Conservation (phyloP, 1,140 invertebrate species). For the Lordiphosa stackelbergi region DNA sequence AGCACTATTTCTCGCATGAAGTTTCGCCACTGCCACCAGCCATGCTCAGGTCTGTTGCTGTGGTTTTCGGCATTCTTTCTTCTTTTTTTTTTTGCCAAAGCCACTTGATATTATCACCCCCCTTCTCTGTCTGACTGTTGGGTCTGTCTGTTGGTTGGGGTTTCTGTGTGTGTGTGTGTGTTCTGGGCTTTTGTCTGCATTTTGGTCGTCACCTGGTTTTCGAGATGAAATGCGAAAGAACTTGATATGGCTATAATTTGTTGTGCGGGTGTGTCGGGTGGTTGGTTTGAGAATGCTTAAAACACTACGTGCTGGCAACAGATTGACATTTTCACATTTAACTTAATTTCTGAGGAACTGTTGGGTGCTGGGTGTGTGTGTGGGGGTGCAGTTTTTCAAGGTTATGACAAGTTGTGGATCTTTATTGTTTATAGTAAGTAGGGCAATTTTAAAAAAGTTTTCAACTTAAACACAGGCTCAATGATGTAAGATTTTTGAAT, state of each 20-base stretch:
- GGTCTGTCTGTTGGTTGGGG: constrained; percentile 22
- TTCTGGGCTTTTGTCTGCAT: constrained; percentile 45
- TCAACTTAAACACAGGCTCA: too few species aligned
- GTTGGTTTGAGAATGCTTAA: constrained; percentile 14
- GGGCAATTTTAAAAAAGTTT: too few species aligned
- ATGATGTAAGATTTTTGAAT: too few species aligned
- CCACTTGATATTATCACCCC: constrained; percentile 70
- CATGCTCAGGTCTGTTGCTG: constrained; percentile 21
- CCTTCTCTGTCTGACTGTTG: constrained; percentile 10
- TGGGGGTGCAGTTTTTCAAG: constrained; percentile 1
- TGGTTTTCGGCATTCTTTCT: constrained; percentile 42
- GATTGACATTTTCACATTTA: constrained; percentile 64
- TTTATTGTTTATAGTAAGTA: too few species aligned
- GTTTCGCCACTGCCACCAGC: background rate
- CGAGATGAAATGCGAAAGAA: constrained; percentile 43
- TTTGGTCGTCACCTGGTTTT: constrained; percentile 52
- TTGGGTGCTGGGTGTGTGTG: background rate
- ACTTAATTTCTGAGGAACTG: background rate
- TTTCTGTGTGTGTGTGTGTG: constrained; percentile 10
- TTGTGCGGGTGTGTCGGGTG: constrained; percentile 28
- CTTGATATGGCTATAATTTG: constrained; percentile 62
- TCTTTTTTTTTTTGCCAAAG: constrained; percentile 45
- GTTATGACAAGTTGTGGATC: too few species aligned
- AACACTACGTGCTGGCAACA: constrained; percentile 38
- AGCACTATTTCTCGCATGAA: constrained; percentile 63